These are phyloP conservation scores for Gopherus evgoodei DNA, from an alignment of 2,113 vertebrate species.

Conservation along the genomic window DNA sequence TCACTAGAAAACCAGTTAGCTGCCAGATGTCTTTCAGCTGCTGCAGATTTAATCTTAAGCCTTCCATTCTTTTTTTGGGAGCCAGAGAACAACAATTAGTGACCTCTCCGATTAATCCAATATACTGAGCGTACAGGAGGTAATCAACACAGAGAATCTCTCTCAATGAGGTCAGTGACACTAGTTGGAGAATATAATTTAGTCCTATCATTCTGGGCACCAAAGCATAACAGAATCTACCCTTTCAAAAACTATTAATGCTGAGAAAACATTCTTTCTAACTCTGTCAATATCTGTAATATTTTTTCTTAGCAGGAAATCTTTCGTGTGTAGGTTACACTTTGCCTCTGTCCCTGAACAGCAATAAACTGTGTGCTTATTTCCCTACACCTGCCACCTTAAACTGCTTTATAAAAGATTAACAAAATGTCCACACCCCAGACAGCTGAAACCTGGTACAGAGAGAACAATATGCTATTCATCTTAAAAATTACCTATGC, in stretches of 20 bases:
- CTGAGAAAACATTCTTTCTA: not conserved
- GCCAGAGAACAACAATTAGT: slow-evolving; percentile 1
- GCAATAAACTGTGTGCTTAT: rapidly evolving
- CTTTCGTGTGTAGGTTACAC: not conserved
- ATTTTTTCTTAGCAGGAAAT: not conserved
- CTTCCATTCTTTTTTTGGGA: not conserved
- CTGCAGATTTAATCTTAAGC: not conserved
- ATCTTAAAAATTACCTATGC: rapidly evolving
- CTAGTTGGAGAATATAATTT: not conserved
- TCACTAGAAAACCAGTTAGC: not conserved
- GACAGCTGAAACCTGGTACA: not conserved
- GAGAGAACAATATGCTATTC: not conserved
- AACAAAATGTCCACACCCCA: not conserved
- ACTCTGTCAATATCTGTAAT: not conserved
- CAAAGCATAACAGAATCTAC: not conserved
- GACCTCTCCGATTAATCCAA: not conserved
- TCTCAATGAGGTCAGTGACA: rapidly evolving
- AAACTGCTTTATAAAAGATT: not conserved
- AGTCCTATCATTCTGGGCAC: not conserved
- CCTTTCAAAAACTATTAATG: not conserved
- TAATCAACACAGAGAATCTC: not conserved
- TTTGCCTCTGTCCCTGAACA: not conserved
- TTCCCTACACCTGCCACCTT: not conserved
- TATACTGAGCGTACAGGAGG: not conserved
- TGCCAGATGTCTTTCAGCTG: not conserved